Evolutionary conservation across 2,888 invertebrate species (phyloP), one percentile per base, ranked within the genome.

Genomic region (Drosophila paramelanica): DNA sequence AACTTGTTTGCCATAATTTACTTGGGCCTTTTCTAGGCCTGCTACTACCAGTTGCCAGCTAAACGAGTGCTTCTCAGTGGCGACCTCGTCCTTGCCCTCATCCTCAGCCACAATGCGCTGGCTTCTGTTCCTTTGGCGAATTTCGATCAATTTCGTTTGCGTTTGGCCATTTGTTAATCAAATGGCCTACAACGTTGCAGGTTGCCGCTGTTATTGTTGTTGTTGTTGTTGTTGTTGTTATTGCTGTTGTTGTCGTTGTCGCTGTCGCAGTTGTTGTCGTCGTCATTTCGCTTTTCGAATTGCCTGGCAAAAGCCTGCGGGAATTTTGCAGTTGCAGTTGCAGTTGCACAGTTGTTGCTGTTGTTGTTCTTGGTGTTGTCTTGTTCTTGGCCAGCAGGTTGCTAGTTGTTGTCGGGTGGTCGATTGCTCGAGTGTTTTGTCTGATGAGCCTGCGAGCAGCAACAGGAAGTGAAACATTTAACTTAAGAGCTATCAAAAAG

Each of bases 1-100:
- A 89, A 91, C 91, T 90, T 90, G 91, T 91, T 90, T 85, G 89
- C 89, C 88, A 91, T 91, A 92, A 91, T 92, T 91, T 91, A 91
- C 88, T 91, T 81, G 77, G 78, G 73, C 77, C 66, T 62, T 41
- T 72, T 81, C 81, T 74, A 79, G 81, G 79, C 64, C 64, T 41
- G 42, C 33, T 33, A 20, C 33, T 33, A 20, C 46, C 27, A 42
- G 31, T 11, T 8, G 50, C 42, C 46, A 41, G 33, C 66, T 31
- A 2, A 31, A 10, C 31, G 31, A 31, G 10, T 31, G 49, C 55
- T 33, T 13, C 36, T 52, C 20, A 38, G 23, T 23, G 36, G 13
- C 47, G 53, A 49, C 31, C 31, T 31, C 65, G 56, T 65, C 69
- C 51, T 71, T n/a, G 61, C 13, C 55, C 55, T 47, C 53, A 6